Evolutionary conservation across 2,888 invertebrate genomes (phyloP), one percentile per base, ranked within the genome.

Genomic region (Celastrina argiolus): DNA sequence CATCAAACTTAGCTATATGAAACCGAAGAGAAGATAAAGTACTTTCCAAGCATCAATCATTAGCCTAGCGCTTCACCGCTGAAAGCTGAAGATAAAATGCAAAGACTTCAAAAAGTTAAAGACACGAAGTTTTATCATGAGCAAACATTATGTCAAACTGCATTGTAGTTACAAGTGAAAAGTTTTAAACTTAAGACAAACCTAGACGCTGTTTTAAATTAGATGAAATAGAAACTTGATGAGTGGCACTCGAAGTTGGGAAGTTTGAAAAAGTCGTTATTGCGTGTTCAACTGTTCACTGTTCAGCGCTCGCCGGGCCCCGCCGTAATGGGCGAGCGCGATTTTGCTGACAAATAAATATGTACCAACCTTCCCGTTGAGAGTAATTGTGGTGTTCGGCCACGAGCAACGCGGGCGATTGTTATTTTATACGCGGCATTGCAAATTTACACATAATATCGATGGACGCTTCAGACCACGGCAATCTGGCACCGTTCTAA

Each of bases 341-440:
- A 87, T 85, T 87, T 85, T 74, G 86, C 87, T 85, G 85, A 88
- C 87, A 87, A 87, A 88, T 86, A 87, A 87, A 87, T 86, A 86
- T 81, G 83, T 83, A 83, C 82, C 79, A 78, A 78, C 80, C 77
- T 81, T 78, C 77, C 79, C 75, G 72, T 72, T 76, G 77, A 79
- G 78, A 82, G 79, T 81, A 82, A 83, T 83, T 83, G 82, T 83
- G 76, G 74, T 71, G 77, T 76, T 68, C 70, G 78, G 81, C 81
- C 79, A 78, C 72, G 65, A 71, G 22, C 16, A 63, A 31, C 66
- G 63, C n/a, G 65, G 12, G 8, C 1, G 2, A 45, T 6, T 6
- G n/a, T 14, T 31, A 42, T 22, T 31, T 63, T 45, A 10, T 45
- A 26, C 26, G 6, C 39, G 39, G 59, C 7, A 68, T 16, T 36